Conservation (phyloP, 2,797 vertebrate species). For the Myiotriccus ornatus region DNA sequence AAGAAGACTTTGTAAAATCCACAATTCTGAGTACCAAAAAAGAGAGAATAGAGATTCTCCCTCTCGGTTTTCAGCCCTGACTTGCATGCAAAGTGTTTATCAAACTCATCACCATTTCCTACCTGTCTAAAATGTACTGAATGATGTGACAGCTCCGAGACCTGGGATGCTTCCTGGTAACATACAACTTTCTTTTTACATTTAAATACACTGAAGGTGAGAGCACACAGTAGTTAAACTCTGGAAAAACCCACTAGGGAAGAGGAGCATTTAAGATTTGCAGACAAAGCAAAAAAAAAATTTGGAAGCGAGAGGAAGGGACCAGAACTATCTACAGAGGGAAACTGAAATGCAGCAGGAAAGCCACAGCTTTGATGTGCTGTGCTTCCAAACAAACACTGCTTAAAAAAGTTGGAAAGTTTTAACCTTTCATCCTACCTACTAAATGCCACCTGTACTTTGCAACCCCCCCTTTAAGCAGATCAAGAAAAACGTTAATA, state of each 20-base stretch:
- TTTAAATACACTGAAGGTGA: background rate
- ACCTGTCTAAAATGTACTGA: background rate
- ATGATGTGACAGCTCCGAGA: background rate
- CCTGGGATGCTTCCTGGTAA: background rate
- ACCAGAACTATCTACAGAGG: background rate
- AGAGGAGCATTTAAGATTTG: background rate
- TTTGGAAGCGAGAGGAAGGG: background rate
- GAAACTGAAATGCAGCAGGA: background rate
- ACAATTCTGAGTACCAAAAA: background rate
- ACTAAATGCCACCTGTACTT: background rate
- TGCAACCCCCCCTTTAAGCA: background rate
- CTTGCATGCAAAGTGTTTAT: accelerated
- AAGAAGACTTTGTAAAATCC: background rate
- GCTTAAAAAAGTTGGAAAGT: background rate
- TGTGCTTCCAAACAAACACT: background rate
- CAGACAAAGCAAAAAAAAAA: background rate
- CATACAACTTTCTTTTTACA: background rate
- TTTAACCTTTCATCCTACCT: background rate
- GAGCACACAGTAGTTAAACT: background rate
- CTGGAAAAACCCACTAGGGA: background rate
- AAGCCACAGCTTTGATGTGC: background rate
- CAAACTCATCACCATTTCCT: background rate
- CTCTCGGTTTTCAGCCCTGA: background rate
- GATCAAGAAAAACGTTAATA: background rate
- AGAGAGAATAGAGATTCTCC: background rate